A percentile compares a stretch with the other conserved stretches of the same genome.
phyloP scores from a whole-genome alignment of 1,140 invertebrate genomes.

The Aphidius ervi region DNA sequence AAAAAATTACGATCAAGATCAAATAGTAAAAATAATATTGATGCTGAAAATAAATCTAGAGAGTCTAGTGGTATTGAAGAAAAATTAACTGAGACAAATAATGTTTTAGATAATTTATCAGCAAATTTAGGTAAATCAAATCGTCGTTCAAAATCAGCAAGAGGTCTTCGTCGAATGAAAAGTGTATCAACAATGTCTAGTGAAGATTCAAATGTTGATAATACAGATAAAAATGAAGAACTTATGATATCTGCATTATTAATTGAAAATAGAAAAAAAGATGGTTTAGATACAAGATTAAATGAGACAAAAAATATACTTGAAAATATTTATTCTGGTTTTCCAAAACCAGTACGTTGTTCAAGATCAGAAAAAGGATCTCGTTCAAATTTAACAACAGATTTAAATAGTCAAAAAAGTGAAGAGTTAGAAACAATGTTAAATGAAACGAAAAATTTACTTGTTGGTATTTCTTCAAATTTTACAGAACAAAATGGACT shows the following conservation, averaged over 20 bases:
- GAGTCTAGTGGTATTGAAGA: constrained; percentile 29
- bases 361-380: constrained; percentile 32
- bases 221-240: constrained; percentile 1
- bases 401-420: neutral
- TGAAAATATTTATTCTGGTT: constrained; percentile 12
- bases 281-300: constrained; percentile 14
- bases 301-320: constrained; percentile 10
- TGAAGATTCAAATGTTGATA: neutral
- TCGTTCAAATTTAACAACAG: neutral
- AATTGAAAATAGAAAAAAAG: neutral
- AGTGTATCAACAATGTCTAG: neutral
- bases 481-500: constrained; percentile 9
- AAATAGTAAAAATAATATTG: constrained; percentile 6
- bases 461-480: constrained; percentile 14
- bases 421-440: constrained; percentile 14
- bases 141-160: constrained; percentile 17
- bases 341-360: constrained; percentile 25
- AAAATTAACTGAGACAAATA: constrained; percentile 36
- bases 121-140: constrained; percentile 17
- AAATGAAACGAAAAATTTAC: constrained; percentile 17
- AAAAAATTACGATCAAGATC: constrained; percentile 13
- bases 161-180: constrained; percentile 6
- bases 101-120: constrained; percentile 37
- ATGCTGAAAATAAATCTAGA: constrained; percentile 19
- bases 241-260: constrained; percentile 8